phyloP scores from a whole-genome alignment of 2,113 vertebrate genomes.

The Salvelinus sp. region DNA sequence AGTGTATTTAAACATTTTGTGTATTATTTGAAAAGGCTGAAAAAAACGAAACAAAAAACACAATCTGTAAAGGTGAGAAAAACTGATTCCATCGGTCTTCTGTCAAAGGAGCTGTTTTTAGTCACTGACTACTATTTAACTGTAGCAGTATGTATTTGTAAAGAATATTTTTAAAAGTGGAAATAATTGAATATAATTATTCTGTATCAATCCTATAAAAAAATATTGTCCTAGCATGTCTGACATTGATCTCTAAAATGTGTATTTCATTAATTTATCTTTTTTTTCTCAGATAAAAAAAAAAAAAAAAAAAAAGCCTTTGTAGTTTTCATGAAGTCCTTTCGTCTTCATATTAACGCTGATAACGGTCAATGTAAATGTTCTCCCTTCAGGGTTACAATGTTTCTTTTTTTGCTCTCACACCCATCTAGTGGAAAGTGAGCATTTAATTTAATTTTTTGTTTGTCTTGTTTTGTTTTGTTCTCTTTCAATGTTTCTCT shows the following conservation, averaged over 20 bases:
- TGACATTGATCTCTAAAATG: slow-evolving; percentile 78
- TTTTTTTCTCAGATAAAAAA: slow-evolving; percentile 74
- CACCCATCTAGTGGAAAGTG: slow-evolving; percentile 40
- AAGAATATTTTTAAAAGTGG: slow-evolving; percentile 70
- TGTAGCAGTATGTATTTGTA: slow-evolving; percentile 85
- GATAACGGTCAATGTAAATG: slow-evolving; percentile 89
- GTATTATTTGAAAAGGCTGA: slow-evolving; percentile 89
- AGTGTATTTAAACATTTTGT: slow-evolving; percentile 95
- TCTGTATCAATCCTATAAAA: slow-evolving; percentile 82
- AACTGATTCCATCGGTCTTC: slow-evolving; percentile 61
- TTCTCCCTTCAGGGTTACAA: slow-evolving; percentile 76
- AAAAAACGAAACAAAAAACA: slow-evolving; percentile 60
- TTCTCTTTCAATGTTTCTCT: slow-evolving; percentile 73
- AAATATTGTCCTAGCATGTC: slow-evolving; percentile 89
- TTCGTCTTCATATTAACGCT: slow-evolving; percentile 84
- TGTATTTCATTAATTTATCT: slow-evolving; percentile 97
- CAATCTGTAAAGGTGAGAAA: slow-evolving; percentile 60
- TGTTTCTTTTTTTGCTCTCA: slow-evolving; percentile 78
- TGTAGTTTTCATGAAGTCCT: slow-evolving; percentile 89
- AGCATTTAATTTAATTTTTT: slow-evolving; percentile 35
- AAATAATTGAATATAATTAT: slow-evolving; percentile 83
- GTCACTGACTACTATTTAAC: slow-evolving; percentile 86
- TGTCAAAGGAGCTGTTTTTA: slow-evolving; percentile 80
- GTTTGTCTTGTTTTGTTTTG: slow-evolving; percentile 45
- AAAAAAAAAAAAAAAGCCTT: slow-evolving; percentile 74